These are phyloP conservation scores for Acropternis orthonyx DNA, from an alignment of 2,797 vertebrate genomes.

Conservation along the genomic window DNA sequence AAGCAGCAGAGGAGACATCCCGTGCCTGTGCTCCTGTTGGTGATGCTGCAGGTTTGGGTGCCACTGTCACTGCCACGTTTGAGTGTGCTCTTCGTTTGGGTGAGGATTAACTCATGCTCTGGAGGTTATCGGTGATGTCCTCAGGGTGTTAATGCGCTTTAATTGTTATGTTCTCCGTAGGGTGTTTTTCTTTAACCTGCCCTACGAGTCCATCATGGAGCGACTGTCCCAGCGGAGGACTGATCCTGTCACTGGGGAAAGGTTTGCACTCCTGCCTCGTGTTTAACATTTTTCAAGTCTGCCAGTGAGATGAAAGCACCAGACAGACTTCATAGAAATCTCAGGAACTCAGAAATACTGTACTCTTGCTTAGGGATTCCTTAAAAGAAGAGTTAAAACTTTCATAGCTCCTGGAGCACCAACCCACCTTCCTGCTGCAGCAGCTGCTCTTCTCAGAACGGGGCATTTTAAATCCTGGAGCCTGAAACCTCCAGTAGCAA, in stretches of 20 bases:
- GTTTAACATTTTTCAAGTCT: background rate
- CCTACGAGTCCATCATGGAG: conserved; percentile 82
- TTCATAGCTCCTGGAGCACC: background rate
- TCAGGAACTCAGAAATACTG: background rate
- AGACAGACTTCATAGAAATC: background rate
- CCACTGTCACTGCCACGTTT: background rate
- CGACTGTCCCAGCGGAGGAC: conserved; percentile 80
- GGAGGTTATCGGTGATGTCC: background rate
- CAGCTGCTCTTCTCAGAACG: background rate
- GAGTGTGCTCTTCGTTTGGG: fast-evolving
- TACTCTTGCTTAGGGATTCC: conserved; percentile 11
- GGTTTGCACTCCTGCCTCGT: conserved; percentile 71
- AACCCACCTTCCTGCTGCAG: background rate
- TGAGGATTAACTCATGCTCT: background rate
- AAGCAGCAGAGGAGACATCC: background rate
- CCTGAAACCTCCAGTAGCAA: background rate
- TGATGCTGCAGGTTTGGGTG: background rate
- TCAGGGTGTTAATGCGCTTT: background rate
- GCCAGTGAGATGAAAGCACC: conserved; percentile 49
- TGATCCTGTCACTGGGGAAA: conserved; percentile 87
- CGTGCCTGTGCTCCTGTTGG: fast-evolving
- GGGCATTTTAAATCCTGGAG: background rate
- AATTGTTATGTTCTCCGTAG: conserved; percentile 60
- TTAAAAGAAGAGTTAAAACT: conserved; percentile 39
- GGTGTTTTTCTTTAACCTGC: conserved; percentile 87